phyloP scores from a whole-genome alignment of 2,113 vertebrate species.

The Saimiri boliviensis region DNA sequence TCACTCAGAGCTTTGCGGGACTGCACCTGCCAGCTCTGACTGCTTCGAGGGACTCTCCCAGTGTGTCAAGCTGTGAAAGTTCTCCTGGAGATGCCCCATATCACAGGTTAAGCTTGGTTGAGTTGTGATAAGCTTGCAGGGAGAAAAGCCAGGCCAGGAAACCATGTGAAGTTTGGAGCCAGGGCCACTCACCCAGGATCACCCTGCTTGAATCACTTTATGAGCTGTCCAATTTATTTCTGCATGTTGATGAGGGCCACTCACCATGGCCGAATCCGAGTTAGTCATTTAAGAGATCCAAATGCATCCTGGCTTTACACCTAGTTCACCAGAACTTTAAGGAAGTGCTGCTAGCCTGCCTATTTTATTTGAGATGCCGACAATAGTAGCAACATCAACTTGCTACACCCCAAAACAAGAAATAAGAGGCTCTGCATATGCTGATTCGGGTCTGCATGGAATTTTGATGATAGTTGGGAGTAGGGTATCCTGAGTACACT shows the following conservation, averaged over 20 bases:
- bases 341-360: not conserved
- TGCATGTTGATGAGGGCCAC: not conserved
- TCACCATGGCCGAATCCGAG: not conserved
- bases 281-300: not conserved
- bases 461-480: not conserved
- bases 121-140: not conserved
- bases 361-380: not conserved
- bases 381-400: not conserved
- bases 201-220: not conserved
- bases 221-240: not conserved
- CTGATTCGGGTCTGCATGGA: not conserved
- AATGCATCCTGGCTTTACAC: not conserved
- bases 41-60: conserved; percentile 15
- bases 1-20: conserved; percentile 49
- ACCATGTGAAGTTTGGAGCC: not conserved
- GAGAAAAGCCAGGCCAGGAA: not conserved
- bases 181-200: not conserved
- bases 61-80: not conserved
- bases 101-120: not conserved
- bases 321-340: not conserved
- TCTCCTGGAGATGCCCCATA: not conserved
- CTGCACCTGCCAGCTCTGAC: conserved; percentile 63
- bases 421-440: not conserved
- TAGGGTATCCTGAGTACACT: not conserved
- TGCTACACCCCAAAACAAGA: not conserved